Evolutionary conservation across 2,888 invertebrate species (phyloP).

Genomic region (Andrena hattorfiana): DNA sequence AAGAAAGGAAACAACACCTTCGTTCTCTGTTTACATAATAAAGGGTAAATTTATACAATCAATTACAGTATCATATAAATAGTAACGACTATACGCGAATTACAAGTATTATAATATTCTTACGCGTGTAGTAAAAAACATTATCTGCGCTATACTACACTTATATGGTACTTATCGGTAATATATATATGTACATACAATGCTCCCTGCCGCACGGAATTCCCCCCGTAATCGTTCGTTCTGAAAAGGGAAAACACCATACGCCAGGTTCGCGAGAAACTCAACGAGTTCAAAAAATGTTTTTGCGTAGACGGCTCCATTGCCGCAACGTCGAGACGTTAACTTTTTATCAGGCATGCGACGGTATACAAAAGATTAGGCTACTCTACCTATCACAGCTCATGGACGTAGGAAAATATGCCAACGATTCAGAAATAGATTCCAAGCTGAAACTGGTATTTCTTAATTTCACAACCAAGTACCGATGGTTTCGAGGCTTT

Average conservation of each 20-base stretch:
- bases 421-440: background rate
- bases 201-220: constrained; percentile 57
- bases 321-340: constrained; percentile 21
- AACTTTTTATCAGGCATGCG: background rate
- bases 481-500: background rate
- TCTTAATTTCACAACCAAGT: background rate
- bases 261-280: constrained; percentile 16
- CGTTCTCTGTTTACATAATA: constrained; percentile 75
- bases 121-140: constrained; percentile 77
- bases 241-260: constrained; percentile 8
- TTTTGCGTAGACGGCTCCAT: constrained; percentile 6
- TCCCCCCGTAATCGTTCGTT: constrained; percentile 4
- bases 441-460: background rate
- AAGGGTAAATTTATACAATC: constrained; percentile 80
- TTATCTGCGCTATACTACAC: constrained; percentile 63
- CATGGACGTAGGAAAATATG: constrained; percentile 25
- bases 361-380: constrained; percentile 12
- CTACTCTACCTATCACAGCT: constrained; percentile 4
- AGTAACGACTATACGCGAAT: constrained; percentile 70
- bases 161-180: constrained; percentile 64
- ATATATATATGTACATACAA: constrained; percentile 71
- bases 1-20: constrained; percentile 1
- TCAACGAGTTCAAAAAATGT: constrained; percentile 12
- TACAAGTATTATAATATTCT: constrained; percentile 69
- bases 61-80: constrained; percentile 77